Evolutionary conservation across 2,888 invertebrate genomes (phyloP).

Genomic region (Petrophora chlorosata): DNA sequence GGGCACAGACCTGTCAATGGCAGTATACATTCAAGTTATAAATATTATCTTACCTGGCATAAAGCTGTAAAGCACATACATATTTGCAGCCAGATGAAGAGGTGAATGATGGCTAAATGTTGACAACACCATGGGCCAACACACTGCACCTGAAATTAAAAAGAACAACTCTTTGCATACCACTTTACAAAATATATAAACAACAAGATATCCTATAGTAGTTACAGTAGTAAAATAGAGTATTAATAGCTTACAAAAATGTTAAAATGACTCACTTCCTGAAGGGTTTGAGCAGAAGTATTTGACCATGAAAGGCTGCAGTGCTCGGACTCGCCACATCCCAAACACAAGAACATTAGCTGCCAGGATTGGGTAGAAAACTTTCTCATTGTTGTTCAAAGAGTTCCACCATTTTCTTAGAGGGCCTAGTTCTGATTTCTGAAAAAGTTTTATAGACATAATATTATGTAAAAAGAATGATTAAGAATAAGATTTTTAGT

Average conservation of each 20-base stretch:
- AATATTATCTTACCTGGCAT: conserved; percentile 77
- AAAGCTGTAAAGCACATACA: conserved; percentile 97
- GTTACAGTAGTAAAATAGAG: neutral
- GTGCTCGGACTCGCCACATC: conserved; percentile 90
- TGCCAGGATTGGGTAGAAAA: conserved; percentile 91
- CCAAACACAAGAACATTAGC: conserved; percentile 91
- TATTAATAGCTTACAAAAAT: too few species aligned
- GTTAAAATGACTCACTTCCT: conserved; percentile 83
- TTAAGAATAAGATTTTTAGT: too few species aligned
- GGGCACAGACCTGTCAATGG: too few species aligned
- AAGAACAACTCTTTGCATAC: too few species aligned
- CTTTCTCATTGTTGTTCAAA: conserved; percentile 88
- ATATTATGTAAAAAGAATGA: too few species aligned
- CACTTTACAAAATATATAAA: neutral
- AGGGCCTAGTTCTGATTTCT: conserved; percentile 69
- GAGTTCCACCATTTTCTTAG: conserved; percentile 88
- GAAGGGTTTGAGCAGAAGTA: conserved; percentile 94
- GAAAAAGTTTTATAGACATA: conserved; percentile 26
- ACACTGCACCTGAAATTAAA: conserved; percentile 89
- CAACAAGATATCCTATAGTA: neutral
- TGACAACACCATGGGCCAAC: conserved; percentile 96
- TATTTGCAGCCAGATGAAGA: conserved; percentile 95
- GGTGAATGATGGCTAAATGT: conserved; percentile 96
- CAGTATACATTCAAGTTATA: neutral
- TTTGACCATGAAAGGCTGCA: conserved; percentile 89